A percentile compares a stretch with the other conserved stretches of the same genome.
Conservation (phyloP, 2,888 invertebrate species). For the Sisyra nigra region DNA sequence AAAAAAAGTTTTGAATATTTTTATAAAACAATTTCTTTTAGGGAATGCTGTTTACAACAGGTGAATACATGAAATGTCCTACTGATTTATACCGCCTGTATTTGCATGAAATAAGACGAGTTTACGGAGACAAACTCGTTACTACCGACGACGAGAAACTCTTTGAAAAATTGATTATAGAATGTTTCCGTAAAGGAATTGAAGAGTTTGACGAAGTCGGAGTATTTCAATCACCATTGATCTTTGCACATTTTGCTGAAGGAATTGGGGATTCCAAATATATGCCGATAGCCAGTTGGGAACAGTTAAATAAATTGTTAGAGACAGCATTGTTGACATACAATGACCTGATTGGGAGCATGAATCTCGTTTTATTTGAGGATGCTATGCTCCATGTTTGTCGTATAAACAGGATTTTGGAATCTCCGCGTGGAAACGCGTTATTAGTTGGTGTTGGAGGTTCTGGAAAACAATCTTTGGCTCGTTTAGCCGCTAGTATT, state of each 20-base stretch:
- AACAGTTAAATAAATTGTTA: conserved; percentile 51
- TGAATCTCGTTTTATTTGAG: conserved; percentile 89
- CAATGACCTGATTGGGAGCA: conserved; percentile 78
- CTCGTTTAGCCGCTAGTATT: conserved; percentile 77
- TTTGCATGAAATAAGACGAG: conserved; percentile 80
- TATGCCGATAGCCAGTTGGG: conserved; percentile 58
- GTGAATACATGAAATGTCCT: conserved; percentile 52
- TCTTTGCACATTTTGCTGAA: conserved; percentile 84
- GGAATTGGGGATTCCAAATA: conserved; percentile 88
- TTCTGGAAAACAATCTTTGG: conserved; percentile 84
- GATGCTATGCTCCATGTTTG: conserved; percentile 90
- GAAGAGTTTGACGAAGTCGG: conserved; percentile 48
- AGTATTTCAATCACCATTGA: conserved; percentile 56
- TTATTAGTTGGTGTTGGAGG: conserved; percentile 88
- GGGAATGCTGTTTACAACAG: conserved; percentile 74
- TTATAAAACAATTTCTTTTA: conserved; percentile 21
- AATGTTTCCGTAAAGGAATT: conserved; percentile 60
- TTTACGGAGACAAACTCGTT: conserved; percentile 82
- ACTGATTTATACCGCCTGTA: conserved; percentile 66
- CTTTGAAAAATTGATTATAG: conserved; percentile 55
- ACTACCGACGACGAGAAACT: conserved; percentile 59
- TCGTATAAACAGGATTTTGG: conserved; percentile 81
- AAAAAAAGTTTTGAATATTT: neutral
- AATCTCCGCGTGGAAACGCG: conserved; percentile 83
- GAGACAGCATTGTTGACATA: conserved; percentile 69